phyloP scores from a whole-genome alignment of 1,140 invertebrate genomes.

The Rhynchophorus ferrugineus region DNA sequence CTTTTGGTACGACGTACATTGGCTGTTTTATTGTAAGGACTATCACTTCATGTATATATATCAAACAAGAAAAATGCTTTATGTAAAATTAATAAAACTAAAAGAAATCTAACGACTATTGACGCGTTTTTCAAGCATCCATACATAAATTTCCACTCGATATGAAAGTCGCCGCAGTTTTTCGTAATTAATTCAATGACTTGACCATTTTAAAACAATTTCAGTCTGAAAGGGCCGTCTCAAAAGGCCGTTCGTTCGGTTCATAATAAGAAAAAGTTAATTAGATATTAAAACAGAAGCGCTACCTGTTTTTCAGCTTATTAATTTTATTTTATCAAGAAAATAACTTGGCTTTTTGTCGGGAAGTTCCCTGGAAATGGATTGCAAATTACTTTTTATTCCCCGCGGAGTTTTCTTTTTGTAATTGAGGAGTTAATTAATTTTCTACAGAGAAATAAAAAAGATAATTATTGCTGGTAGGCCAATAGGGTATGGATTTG shows the following conservation, averaged over 20 bases:
- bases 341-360: background rate
- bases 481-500: no score
- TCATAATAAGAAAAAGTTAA: background rate
- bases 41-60: no score
- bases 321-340: background rate
- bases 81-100: no score
- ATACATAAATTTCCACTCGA: no score
- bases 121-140: no score
- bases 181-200: background rate
- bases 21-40: no score
- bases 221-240: background rate
- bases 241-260: background rate
- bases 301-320: background rate
- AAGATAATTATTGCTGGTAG: background rate
- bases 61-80: no score
- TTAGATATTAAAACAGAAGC: background rate
- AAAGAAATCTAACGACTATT: no score
- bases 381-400: background rate
- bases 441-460: background rate
- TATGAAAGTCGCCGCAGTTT: background rate
- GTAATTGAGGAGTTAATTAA: background rate
- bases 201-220: background rate
- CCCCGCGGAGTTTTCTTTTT: background rate
- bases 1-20: no score
- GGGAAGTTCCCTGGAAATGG: background rate